Base-by-base conservation (phyloP, 2,113 vertebrate genomes). In the Phodopus roborovskii region DNA sequence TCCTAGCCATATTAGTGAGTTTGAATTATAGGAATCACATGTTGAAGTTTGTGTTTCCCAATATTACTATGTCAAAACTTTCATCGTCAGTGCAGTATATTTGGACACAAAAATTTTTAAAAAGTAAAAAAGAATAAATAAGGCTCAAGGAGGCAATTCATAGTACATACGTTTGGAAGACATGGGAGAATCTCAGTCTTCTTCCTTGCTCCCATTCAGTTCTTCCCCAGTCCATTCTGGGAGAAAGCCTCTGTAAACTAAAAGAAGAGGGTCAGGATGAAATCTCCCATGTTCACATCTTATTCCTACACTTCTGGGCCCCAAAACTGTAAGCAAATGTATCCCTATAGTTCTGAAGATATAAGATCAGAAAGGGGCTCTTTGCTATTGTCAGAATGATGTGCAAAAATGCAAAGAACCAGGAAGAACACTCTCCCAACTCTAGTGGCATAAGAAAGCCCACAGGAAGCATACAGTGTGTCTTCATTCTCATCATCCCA, bases 61-160 rank as follows among this genome's bases (percentile, higher is more conserved):
- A n/a, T 24, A 66, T 39, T 87, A n/a, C 50, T 77, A 66, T 13
- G 4, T 58, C 36, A 56, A 94, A 91, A 9, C 13, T 42, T 30
- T 74, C 45, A 66, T 3, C 0, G 5, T 71, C 10, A 5, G 0
- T 36, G 19, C 84, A 42, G 26, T 26, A 45, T 2, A 56, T 73
- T 79, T 86, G 45, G 68, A 82, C 3, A 74, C 58, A n/a, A 7
- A 30, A 1, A 11, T 36, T 77, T 48, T 42, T 60, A 74, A 53
- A 36, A 91, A 81, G 1, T 83, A 39, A 77, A 45, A 68, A 77
- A 39, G 7, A 5, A 53, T 83, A 64, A 74, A 42, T 74, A 11
- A 82, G 1, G 6, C 3, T 7, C 7, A 64, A 73, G 4, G 4
- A 1, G 73, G 4, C 5, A 6, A 60, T 0, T 13, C 7, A 11